Percentiles rank a stretch among this genome's conserved stretches.
These are phyloP conservation scores for Labeo calbasu DNA, from an alignment of 2,797 vertebrate genomes.

Conservation along the genomic window DNA sequence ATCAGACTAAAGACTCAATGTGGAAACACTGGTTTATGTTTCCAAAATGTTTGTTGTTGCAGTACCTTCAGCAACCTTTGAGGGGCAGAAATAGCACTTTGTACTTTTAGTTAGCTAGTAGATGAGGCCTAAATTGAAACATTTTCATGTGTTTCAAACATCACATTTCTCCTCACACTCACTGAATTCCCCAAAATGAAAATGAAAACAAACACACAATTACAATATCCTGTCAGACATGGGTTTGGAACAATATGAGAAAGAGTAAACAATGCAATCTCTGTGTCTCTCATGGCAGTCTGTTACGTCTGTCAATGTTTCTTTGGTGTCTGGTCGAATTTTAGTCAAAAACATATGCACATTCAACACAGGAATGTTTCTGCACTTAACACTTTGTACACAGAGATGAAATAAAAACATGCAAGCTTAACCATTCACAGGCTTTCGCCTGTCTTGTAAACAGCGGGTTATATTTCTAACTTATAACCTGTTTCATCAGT, in stretches of 20 bases:
- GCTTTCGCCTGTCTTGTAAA: not conserved
- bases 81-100: not conserved
- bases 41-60: constrained; percentile 22
- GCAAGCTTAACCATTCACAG: constrained; percentile 8
- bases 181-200: not conserved
- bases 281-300: not conserved
- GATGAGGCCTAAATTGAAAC: not conserved
- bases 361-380: not conserved
- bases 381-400: not conserved
- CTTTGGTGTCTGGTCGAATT: not conserved
- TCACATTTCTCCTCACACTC: not conserved
- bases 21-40: not conserved
- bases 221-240: not conserved
- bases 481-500: not conserved
- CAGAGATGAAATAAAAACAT: constrained; percentile 11
- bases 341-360: not conserved
- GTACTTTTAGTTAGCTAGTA: not conserved
- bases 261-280: not conserved
- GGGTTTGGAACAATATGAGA: not conserved
- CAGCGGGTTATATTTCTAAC: constrained; percentile 24
- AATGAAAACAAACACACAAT: not conserved
- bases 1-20: not conserved
- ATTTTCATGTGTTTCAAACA: not conserved
- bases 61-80: constrained; percentile 5
- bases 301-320: constrained; percentile 12